Evolutionary conservation across 2,888 invertebrate genomes (phyloP).

Genomic region (Agonopterix alstromeriana): DNA sequence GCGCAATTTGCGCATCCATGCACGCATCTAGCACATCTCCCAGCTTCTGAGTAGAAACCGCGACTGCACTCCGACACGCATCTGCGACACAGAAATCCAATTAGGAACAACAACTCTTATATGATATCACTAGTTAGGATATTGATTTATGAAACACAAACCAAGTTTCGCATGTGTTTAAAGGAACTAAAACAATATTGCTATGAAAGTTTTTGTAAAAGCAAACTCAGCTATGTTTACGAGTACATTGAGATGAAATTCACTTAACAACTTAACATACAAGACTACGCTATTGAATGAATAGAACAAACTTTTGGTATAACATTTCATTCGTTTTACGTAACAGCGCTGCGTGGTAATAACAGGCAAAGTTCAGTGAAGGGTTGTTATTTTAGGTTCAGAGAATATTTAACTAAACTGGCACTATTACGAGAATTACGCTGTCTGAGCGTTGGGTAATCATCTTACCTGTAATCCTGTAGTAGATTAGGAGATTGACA

Average conservation of each 20-base stretch:
- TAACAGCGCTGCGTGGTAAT: no score
- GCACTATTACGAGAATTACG: not conserved
- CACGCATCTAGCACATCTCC: slow-evolving; percentile 86
- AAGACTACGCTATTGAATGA: no score
- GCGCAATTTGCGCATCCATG: slow-evolving; percentile 88
- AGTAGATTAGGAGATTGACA: slow-evolving; percentile 85
- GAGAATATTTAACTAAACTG: not conserved
- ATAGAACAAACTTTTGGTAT: no score
- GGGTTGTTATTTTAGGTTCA: not conserved
- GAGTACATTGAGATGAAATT: no score
- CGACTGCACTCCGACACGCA: slow-evolving; percentile 87
- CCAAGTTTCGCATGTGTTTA: no score
- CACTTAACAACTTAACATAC: no score
- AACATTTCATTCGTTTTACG: no score
- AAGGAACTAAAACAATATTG: not conserved
- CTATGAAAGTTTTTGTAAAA: not conserved
- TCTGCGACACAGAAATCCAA: slow-evolving; percentile 30
- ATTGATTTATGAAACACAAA: not conserved
- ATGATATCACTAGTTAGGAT: not conserved
- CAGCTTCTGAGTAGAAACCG: slow-evolving; percentile 84
- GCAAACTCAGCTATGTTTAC: not conserved
- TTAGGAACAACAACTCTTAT: not conserved
- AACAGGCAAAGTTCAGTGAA: no score
- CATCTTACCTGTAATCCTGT: slow-evolving; percentile 73
- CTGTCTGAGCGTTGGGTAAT: not conserved